A percentile compares a stretch with the other conserved stretches of the same genome.
These are phyloP conservation scores for Gorsachius goisagi DNA, from an alignment of 2,113 vertebrate genomes.

Conservation along the genomic window DNA sequence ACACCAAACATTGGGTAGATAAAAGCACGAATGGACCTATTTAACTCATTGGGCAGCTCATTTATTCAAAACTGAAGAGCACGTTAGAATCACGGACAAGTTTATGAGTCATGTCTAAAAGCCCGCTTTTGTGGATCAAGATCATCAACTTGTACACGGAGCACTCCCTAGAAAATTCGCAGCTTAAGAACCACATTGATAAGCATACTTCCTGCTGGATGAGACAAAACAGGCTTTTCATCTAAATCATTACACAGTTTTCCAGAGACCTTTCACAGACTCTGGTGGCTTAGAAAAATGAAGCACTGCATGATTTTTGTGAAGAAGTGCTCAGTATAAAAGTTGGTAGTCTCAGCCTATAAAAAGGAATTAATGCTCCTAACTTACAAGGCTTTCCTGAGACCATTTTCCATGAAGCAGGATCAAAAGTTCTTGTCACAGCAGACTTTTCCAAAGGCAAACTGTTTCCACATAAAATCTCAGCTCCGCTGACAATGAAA, in stretches of 20 bases:
- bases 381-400: neutral
- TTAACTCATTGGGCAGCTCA: neutral
- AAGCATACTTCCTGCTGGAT: constrained; percentile 27
- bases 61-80: neutral
- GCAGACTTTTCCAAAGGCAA: neutral
- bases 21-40: neutral
- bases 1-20: neutral
- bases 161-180: neutral
- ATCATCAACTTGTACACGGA: neutral
- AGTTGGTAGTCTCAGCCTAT: neutral
- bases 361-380: neutral
- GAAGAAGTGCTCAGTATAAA: neutral
- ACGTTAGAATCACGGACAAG: neutral
- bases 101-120: constrained; percentile 20
- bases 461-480: neutral
- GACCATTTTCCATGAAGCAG: neutral
- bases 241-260: neutral
- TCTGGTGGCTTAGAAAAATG: neutral
- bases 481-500: neutral
- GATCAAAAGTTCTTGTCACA: neutral
- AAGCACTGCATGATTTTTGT: neutral
- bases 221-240: constrained; percentile 2
- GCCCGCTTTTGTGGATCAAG: neutral
- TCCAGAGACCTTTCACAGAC: neutral
- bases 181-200: constrained; percentile 5